Evolutionary conservation across 2,113 vertebrate species (phyloP).

Genomic region (Orycteropus afer): DNA sequence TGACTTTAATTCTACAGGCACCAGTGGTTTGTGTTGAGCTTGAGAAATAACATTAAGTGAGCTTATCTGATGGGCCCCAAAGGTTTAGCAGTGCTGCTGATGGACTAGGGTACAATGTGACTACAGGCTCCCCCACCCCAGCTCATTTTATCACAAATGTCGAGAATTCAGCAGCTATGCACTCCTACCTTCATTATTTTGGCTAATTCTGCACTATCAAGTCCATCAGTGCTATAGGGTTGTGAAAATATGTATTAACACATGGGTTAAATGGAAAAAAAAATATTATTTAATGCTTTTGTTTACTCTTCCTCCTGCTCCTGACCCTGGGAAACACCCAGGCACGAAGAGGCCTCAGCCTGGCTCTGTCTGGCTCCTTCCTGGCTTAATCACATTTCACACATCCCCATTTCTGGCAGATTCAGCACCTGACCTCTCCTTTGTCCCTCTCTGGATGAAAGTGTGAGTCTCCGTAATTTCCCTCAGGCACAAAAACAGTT

Average conservation of each 20-base stretch:
- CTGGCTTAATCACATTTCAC: slow-evolving; percentile 78
- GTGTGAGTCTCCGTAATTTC: slow-evolving; percentile 70
- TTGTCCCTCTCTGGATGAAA: slow-evolving; percentile 77
- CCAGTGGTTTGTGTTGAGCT: slow-evolving; percentile 66
- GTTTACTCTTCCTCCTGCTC: slow-evolving; percentile 59
- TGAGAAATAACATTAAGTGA: slow-evolving; percentile 65
- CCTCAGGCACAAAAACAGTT: slow-evolving; percentile 74
- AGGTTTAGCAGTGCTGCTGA: neutral
- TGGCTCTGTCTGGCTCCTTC: slow-evolving; percentile 53
- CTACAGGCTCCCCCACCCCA: neutral
- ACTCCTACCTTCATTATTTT: slow-evolving; percentile 31
- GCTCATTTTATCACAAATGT: slow-evolving; percentile 21
- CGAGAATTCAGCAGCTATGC: slow-evolving; percentile 36
- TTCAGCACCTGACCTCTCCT: slow-evolving; percentile 73
- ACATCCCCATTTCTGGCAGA: slow-evolving; percentile 55
- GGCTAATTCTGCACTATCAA: slow-evolving; percentile 43
- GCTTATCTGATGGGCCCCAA: slow-evolving; percentile 15
- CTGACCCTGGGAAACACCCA: slow-evolving; percentile 59
- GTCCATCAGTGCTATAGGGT: neutral
- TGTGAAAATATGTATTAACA: slow-evolving; percentile 65
- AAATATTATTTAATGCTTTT: slow-evolving; percentile 69
- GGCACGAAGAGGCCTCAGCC: slow-evolving; percentile 24
- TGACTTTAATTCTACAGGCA: slow-evolving; percentile 78
- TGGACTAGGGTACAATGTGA: neutral
- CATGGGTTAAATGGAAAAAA: slow-evolving; percentile 64